These are phyloP conservation scores for Torymus texanus DNA, from an alignment of 2,888 invertebrate genomes.

Conservation along the genomic window DNA sequence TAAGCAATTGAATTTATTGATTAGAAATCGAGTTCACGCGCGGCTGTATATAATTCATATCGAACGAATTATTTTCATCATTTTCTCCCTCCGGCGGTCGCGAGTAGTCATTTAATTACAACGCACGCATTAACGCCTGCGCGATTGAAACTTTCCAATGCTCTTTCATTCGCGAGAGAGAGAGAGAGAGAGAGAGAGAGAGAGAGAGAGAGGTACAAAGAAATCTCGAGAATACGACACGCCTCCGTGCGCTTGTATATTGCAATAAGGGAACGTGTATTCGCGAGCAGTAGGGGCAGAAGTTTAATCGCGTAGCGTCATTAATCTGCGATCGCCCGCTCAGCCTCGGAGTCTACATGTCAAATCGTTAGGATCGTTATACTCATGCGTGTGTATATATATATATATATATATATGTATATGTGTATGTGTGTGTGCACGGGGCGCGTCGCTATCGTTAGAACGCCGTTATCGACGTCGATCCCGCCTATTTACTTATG, in stretches of 20 bases:
- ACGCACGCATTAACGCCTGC: neutral
- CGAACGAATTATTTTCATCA: too few species aligned
- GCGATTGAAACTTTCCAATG: constrained; percentile 22
- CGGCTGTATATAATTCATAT: neutral
- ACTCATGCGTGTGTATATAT: neutral
- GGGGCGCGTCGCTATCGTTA: constrained; percentile 56
- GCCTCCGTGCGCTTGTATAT: constrained; percentile 11
- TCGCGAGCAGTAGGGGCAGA: neutral
- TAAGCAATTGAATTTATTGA: neutral
- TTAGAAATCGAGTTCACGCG: neutral
- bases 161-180: neutral
- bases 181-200: neutral
- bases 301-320: constrained; percentile 49
- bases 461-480: constrained; percentile 62
- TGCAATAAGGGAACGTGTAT: constrained; percentile 7
- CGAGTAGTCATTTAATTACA: too few species aligned
- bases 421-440: too few species aligned
- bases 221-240: constrained; percentile 19
- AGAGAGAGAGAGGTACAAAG: neutral
- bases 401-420: too few species aligned
- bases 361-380: constrained; percentile 52
- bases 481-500: constrained; percentile 73
- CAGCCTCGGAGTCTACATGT: constrained; percentile 28
- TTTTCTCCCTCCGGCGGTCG: too few species aligned
- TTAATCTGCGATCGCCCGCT: constrained; percentile 45